A percentile compares a stretch with the other conserved stretches of the same genome.
Conservation (phyloP, 2,888 invertebrate species). For the Eilema sororculum region DNA sequence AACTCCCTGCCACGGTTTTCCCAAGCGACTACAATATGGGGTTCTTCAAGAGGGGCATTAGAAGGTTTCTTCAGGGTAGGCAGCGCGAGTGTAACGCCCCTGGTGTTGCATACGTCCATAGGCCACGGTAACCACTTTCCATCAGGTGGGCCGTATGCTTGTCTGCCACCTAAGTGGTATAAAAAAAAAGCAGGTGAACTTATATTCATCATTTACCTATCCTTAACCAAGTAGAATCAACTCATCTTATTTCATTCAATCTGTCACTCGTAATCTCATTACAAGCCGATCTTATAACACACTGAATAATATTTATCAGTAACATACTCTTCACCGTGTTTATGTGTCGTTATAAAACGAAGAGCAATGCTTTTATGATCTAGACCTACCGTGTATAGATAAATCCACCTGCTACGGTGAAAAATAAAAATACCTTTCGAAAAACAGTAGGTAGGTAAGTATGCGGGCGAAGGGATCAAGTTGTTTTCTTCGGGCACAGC, state of each 20-base stretch:
- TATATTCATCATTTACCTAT: not conserved
- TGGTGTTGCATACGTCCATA: too few relatives aligned
- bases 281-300: not conserved
- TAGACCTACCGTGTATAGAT: conserved; percentile 37
- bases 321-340: conserved; percentile 15
- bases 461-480: conserved; percentile 12
- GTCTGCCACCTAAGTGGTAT: too few relatives aligned
- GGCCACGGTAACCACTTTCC: too few relatives aligned
- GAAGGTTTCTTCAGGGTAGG: too few relatives aligned
- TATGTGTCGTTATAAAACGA: conserved; percentile 30
- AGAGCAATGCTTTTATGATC: conserved; percentile 44
- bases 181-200: not conserved
- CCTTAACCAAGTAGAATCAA: not conserved
- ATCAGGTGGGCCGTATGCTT: too few relatives aligned
- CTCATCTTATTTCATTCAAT: not conserved
- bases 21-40: too few relatives aligned
- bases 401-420: conserved; percentile 41
- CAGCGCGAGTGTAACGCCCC: too few relatives aligned
- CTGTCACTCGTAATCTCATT: not conserved
- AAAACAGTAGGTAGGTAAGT: too few relatives aligned
- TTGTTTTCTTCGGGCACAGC: conserved; percentile 20
- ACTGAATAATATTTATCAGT: conserved; percentile 14
- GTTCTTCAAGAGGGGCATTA: too few relatives aligned
- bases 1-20: too few relatives aligned
- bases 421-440: conserved; percentile 43